Conservation (phyloP, 2,888 invertebrate species). For the Latrodectus hesperus region DNA sequence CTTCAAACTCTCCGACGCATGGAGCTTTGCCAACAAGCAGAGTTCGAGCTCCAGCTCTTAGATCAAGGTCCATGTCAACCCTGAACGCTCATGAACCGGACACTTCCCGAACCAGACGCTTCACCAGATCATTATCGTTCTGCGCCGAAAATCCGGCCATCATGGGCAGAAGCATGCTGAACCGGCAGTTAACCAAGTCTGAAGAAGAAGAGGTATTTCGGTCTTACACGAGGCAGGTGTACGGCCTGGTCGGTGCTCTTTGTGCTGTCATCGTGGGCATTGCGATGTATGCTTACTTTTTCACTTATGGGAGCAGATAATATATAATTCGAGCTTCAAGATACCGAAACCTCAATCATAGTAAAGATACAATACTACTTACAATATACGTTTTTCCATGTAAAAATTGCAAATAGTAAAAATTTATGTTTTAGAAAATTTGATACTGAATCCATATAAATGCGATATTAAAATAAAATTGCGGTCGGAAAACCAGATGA, state of each 20-base stretch:
- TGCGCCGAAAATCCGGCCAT: slow-evolving; percentile 22
- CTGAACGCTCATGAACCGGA: slow-evolving; percentile 28
- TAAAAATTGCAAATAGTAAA: no score
- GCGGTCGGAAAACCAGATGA: no score
- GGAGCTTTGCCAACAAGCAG: slow-evolving; percentile 19
- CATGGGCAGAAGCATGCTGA: not conserved
- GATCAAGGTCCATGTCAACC: slow-evolving; percentile 60
- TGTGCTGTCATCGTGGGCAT: slow-evolving; percentile 42
- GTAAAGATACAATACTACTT: no score
- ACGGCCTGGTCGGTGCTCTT: slow-evolving; percentile 42
- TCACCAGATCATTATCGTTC: slow-evolving; percentile 56
- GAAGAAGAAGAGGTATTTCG: slow-evolving; percentile 61
- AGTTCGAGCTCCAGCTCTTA: slow-evolving; percentile 44
- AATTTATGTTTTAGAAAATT: no score
- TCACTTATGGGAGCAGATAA: slow-evolving; percentile 39
- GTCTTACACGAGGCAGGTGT: slow-evolving; percentile 42
- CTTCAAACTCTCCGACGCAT: slow-evolving; percentile 15
- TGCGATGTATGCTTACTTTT: slow-evolving; percentile 48
- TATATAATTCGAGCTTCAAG: not conserved
- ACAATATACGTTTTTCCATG: no score
- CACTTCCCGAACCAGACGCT: slow-evolving; percentile 5
- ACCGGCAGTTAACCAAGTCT: slow-evolving; percentile 34
- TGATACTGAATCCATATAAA: no score
- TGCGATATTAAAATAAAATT: no score
- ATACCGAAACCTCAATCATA: no score